These are phyloP conservation scores for Phalacrocorax pelagicus DNA, from an alignment of 2,113 vertebrate genomes.

Conservation along the genomic window DNA sequence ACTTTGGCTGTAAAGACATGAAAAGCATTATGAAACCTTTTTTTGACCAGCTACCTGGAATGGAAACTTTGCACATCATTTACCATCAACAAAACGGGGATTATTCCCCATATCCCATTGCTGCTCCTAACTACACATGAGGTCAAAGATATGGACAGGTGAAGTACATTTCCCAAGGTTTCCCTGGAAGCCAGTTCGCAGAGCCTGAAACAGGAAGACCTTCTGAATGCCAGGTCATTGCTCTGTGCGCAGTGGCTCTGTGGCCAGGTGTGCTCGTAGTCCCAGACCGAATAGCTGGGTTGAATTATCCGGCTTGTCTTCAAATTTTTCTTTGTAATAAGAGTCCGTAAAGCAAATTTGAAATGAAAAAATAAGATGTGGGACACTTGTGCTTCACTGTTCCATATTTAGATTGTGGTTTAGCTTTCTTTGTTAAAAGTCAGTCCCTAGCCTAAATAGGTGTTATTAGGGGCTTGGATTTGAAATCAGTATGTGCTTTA, in stretches of 20 bases:
- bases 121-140: neutral
- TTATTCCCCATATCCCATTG: neutral
- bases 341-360: neutral
- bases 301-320: neutral
- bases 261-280: neutral
- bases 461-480: neutral
- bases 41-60: neutral
- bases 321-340: no score
- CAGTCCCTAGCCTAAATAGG: neutral
- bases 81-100: neutral
- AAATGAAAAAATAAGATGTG: neutral
- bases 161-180: neutral
- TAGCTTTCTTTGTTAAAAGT: neutral
- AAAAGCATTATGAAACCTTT: neutral
- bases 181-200: neutral
- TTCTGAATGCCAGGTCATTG: neutral
- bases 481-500: neutral
- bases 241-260: neutral
- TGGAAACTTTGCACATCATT: neutral
- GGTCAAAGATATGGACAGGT: neutral
- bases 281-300: neutral
- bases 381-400: neutral
- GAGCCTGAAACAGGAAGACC: neutral
- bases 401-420: neutral
- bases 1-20: fast-evolving